These are phyloP conservation scores for Agonopterix alstromeriana DNA, from an alignment of 2,888 invertebrate genomes.

Conservation along the genomic window DNA sequence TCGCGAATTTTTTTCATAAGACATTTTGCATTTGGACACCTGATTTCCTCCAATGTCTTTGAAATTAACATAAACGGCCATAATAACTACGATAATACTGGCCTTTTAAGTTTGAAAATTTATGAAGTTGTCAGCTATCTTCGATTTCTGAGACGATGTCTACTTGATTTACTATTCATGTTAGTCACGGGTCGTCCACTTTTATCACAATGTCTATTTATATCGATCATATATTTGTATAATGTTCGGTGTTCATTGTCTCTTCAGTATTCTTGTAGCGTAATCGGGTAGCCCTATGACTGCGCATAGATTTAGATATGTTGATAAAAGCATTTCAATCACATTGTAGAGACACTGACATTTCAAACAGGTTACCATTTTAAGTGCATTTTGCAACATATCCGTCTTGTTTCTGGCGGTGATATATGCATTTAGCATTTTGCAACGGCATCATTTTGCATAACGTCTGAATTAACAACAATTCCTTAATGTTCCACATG, in stretches of 20 bases:
- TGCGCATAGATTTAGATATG: conserved; percentile 33
- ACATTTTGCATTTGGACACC: conserved; percentile 19
- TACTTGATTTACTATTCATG: no score
- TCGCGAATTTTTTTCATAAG: conserved; percentile 7
- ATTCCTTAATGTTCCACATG: conserved; percentile 23
- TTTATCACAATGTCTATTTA: no score
- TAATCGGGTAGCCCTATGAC: conserved; percentile 26
- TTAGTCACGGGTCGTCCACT: no score
- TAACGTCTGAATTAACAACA: conserved; percentile 7
- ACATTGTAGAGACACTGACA: conserved; percentile 35
- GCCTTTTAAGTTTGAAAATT: no score
- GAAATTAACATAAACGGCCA: not conserved
- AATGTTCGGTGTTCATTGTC: conserved; percentile 7
- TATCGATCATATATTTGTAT: no score
- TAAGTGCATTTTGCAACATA: conserved; percentile 35
- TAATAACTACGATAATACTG: no score
- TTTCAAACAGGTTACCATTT: conserved; percentile 47
- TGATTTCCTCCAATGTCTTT: not conserved
- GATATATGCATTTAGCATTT: conserved; percentile 24
- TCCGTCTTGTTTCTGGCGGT: conserved; percentile 18
- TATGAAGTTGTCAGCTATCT: no score
- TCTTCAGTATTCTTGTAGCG: conserved; percentile 28
- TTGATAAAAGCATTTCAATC: conserved; percentile 38
- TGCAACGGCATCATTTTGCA: conserved; percentile 22
- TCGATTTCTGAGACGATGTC: no score